Conservation (phyloP, 2,797 vertebrate genomes). For the Gorsachius magnificus region DNA sequence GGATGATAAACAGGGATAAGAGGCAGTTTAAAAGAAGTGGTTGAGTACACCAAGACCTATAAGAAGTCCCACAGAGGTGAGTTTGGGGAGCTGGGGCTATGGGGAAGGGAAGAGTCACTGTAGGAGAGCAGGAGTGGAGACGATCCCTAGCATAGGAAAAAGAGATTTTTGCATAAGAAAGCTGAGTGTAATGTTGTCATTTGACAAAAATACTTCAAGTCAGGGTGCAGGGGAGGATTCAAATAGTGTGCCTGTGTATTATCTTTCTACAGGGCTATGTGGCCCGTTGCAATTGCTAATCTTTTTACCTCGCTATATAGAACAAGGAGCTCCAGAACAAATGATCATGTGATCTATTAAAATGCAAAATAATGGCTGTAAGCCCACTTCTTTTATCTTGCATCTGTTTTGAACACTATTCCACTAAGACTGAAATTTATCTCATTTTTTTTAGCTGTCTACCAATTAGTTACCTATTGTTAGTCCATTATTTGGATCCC, state of each 20-base stretch:
- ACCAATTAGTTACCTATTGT: background rate
- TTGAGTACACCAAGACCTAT: background rate
- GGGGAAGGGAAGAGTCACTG: background rate
- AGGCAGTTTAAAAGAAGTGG: background rate
- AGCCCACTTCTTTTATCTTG: background rate
- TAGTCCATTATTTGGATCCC: background rate
- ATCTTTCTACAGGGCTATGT: background rate
- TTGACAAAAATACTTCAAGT: background rate
- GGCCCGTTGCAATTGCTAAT: background rate
- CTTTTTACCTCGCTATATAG: background rate
- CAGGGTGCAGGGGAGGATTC: background rate
- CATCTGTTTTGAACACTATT: background rate
- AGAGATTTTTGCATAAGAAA: background rate
- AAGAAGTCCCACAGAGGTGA: background rate
- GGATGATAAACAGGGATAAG: background rate
- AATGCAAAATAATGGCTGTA: background rate
- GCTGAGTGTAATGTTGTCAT: background rate
- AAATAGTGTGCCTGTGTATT: background rate
- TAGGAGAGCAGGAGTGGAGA: background rate
- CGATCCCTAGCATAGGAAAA: rapidly evolving
- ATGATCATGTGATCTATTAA: background rate
- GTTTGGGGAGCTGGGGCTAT: rapidly evolving
- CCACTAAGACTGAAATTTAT: background rate
- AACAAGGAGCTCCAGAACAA: background rate
- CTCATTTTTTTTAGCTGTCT: background rate